Evolutionary conservation across 2,113 vertebrate species (phyloP), one percentile per base, ranked within the genome.

Genomic region (Melanerpes aurifrons): DNA sequence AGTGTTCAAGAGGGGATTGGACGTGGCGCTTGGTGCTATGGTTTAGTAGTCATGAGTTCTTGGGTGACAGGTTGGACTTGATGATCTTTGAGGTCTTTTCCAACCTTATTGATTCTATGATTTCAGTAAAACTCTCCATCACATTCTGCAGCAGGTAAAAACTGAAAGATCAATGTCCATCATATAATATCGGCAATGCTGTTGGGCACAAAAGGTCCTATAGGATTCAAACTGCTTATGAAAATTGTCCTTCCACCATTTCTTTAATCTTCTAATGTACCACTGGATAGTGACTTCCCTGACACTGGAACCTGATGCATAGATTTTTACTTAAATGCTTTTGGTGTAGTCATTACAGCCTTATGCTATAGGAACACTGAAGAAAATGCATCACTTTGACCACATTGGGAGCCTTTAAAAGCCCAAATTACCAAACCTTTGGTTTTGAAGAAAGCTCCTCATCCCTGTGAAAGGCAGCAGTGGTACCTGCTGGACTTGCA

Each of bases 391-490:
- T 53, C 56, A 37, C 20, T 69, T 64, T 66, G 50, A 80, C 31
- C 73, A 22, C 40, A 67, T 3, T 0, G 0, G 10, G 29, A 70
- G 29, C 50, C 18, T 43, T 59, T 54, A 71, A 83, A 63, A 3
- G 24, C 32, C 15, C 70, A 77, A 25, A 28, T 4, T 70, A 59
- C 31, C 62, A 68, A 15, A 1, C 7, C 26, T 61, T 56, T n/a
- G 17, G 61, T 71, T 82, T 12, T 56, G 28, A 85, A 79, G 67
- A 35, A 68, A 71, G 62, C 7, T 26, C 37, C 31, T 79, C n/a
- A 8, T 4, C 4, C 54, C 71, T 56, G 24, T 35, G 80, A 45
- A 90, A 90, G 12, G 24, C 54, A 74, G n/a, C 1, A 1, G 9
- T 32, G 3, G 1, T 53, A 56, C 32, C 13, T 22, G 57, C 85